Conservation (phyloP, 2,797 vertebrate genomes). For the Oreochromis grahami region DNA sequence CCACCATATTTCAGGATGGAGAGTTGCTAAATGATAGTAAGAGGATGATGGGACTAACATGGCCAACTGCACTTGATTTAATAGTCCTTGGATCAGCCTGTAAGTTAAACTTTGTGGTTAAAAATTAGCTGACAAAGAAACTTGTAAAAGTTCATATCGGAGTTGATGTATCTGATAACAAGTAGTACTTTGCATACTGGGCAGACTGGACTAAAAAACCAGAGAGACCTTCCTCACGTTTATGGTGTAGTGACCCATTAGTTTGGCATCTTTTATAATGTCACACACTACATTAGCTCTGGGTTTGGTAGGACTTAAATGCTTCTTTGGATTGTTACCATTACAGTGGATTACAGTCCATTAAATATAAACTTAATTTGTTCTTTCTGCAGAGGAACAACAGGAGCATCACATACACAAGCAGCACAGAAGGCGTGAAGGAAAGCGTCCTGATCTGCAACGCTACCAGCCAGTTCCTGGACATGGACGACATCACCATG, state of each 20-base stretch:
- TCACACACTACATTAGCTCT: neutral
- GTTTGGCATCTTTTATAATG: neutral
- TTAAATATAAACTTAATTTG: neutral
- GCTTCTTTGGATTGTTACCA: neutral
- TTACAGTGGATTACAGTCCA: neutral
- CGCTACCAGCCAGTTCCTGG: slow-evolving; percentile 75
- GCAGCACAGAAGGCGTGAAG: slow-evolving; percentile 66
- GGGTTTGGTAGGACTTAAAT: neutral
- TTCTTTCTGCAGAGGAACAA: slow-evolving; percentile 43
- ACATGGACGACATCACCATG: slow-evolving; percentile 43
- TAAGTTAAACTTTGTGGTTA: neutral
- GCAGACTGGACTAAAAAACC: neutral
- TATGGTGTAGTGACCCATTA: neutral
- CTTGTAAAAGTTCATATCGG: neutral
- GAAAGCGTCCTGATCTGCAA: slow-evolving; percentile 75
- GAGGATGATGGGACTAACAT: neutral
- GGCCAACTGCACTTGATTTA: neutral
- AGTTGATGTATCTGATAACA: neutral
- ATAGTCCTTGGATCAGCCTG: neutral
- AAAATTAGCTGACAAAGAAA: neutral
- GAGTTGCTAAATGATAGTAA: neutral
- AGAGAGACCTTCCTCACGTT: neutral
- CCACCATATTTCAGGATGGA: neutral
- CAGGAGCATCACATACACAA: slow-evolving; percentile 57
- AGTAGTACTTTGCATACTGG: neutral